Conservation (phyloP, 2,797 vertebrate species). For the Rallus crepitans region DNA sequence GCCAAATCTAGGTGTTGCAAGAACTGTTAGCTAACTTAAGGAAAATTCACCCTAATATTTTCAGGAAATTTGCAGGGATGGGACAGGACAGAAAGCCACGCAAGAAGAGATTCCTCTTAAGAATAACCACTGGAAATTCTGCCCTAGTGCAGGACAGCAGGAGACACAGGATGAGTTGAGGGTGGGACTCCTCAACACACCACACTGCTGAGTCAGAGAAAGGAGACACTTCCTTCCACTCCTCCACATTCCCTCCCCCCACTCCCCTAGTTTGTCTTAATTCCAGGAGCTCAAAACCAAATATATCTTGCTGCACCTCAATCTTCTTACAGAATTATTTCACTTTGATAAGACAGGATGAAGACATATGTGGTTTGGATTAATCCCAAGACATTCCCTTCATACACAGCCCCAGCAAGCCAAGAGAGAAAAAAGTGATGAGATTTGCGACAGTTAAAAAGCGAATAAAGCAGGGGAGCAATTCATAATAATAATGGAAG, state of each 20-base stretch:
- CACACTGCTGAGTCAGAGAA: neutral
- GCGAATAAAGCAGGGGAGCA: neutral
- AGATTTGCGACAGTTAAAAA: neutral
- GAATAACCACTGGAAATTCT: neutral
- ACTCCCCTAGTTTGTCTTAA: neutral
- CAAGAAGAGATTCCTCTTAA: neutral
- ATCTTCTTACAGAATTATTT: neutral
- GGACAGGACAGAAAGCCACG: neutral
- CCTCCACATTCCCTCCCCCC: neutral
- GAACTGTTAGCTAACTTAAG: neutral
- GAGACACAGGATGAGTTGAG: neutral
- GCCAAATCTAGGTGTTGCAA: neutral
- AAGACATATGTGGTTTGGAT: slow-evolving; percentile 1
- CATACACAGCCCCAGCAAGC: neutral
- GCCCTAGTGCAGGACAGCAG: neutral
- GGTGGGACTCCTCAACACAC: neutral
- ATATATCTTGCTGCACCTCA: neutral
- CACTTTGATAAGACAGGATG: neutral
- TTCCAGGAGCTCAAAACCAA: slow-evolving; percentile 15
- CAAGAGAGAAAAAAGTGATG: neutral
- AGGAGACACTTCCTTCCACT: neutral
- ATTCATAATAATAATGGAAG: neutral
- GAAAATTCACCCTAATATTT: neutral
- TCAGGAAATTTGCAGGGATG: neutral
- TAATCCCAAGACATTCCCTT: slow-evolving; percentile 11